A percentile compares a stretch with the other conserved stretches of the same genome.
Conservation (phyloP, 2,113 vertebrate genomes). For the Dunckerocampus dactyliophorus region DNA sequence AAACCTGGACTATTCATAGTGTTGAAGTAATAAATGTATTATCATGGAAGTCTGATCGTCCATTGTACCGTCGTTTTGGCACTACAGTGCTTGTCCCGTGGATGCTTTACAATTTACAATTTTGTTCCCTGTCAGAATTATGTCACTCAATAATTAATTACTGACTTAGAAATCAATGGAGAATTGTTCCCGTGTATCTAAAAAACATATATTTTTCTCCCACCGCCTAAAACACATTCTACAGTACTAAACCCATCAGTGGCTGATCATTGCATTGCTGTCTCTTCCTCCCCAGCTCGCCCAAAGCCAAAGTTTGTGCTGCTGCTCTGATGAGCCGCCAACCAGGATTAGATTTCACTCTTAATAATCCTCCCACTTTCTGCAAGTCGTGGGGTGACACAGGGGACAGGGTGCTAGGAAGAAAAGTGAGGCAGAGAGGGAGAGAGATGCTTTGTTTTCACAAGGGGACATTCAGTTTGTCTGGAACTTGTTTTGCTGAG, state of each 20-base stretch:
- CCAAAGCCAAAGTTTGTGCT: constrained; percentile 74
- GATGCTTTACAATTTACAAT: too few relatives aligned
- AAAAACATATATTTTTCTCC: too few relatives aligned
- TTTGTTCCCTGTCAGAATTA: too few relatives aligned
- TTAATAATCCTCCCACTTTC: constrained; percentile 73
- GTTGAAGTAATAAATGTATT: too few relatives aligned
- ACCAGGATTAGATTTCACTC: constrained; percentile 60
- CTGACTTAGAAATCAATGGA: too few relatives aligned
- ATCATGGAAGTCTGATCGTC: too few relatives aligned
- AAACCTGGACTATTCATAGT: too few relatives aligned
- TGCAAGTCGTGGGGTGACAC: constrained; percentile 76
- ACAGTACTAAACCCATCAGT: neutral
- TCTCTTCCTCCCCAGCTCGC: constrained; percentile 53
- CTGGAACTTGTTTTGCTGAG: constrained; percentile 25
- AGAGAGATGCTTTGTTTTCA: constrained; percentile 48
- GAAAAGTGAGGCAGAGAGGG: constrained; percentile 45
- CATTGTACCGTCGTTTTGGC: too few relatives aligned
- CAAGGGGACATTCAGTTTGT: constrained; percentile 16
- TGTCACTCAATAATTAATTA: too few relatives aligned
- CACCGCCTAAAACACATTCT: too few relatives aligned
- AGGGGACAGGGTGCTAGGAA: constrained; percentile 66
- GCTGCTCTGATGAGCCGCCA: constrained; percentile 69
- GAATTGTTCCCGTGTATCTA: too few relatives aligned
- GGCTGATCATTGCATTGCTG: neutral
- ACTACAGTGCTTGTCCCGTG: too few relatives aligned